These are phyloP conservation scores for Albula goreensis DNA, from an alignment of 2,113 vertebrate species.

Conservation along the genomic window DNA sequence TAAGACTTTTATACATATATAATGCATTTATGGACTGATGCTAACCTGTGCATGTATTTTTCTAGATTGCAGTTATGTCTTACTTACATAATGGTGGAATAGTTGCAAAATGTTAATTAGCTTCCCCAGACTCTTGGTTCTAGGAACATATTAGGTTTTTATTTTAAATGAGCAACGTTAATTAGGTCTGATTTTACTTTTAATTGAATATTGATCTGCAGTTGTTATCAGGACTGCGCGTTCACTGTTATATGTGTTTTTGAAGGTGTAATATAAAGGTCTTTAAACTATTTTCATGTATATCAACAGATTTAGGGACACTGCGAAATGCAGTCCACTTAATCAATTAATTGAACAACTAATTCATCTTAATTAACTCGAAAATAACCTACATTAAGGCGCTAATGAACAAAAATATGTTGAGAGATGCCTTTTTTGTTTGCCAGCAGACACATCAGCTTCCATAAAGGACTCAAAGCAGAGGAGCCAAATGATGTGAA, in stretches of 20 bases:
- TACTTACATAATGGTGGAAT: not conserved
- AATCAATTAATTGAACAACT: not conserved
- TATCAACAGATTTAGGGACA: not conserved
- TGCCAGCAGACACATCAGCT: not conserved
- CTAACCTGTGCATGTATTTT: not conserved
- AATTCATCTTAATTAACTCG: not conserved
- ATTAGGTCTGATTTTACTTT: not conserved
- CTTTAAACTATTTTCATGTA: not conserved
- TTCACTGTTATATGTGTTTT: not conserved
- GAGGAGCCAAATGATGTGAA: not conserved
- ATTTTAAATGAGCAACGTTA: not conserved
- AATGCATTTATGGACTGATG: not conserved
- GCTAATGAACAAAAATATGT: not conserved
- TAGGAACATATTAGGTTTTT: not conserved
- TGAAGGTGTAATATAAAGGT: not conserved
- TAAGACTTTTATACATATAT: not conserved
- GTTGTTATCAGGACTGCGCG: not conserved
- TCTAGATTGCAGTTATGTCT: not conserved
- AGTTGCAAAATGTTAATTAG: not conserved
- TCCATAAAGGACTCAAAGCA: not conserved
- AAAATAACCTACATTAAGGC: not conserved
- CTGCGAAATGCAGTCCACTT: not conserved
- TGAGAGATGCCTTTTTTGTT: not conserved
- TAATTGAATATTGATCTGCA: slow-evolving; percentile 6
- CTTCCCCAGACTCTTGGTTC: not conserved